Evolutionary conservation across 2,113 vertebrate genomes (phyloP).

Genomic region (Tragelaphus buxtoni): DNA sequence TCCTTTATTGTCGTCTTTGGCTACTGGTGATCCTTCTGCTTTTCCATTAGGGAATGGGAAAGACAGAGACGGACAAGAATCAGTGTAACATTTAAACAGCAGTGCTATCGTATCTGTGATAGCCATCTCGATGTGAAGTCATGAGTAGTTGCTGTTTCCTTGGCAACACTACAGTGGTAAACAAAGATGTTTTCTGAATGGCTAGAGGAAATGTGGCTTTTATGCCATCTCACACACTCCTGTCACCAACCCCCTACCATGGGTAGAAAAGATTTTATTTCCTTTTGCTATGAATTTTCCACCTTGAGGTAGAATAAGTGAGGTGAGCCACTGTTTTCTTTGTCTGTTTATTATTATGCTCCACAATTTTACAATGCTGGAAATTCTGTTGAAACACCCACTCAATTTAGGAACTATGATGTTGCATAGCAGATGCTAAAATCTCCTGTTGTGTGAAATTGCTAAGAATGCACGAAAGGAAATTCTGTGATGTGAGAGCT

Average conservation of each 20-base stretch:
- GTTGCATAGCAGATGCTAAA: neutral
- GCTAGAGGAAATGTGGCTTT: constrained; percentile 49
- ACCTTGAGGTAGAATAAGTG: neutral
- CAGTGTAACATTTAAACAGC: constrained; percentile 37
- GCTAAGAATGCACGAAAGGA: neutral
- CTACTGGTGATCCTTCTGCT: neutral
- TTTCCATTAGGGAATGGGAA: neutral
- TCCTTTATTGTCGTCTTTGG: neutral
- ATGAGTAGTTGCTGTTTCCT: constrained; percentile 54
- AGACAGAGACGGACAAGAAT: neutral
- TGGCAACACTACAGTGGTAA: constrained; percentile 58
- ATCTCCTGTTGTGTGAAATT: neutral
- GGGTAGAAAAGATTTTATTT: neutral
- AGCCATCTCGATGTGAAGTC: constrained; percentile 19
- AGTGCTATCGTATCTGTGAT: neutral
- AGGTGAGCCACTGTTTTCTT: constrained; percentile 12
- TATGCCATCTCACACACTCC: neutral
- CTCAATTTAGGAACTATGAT: neutral
- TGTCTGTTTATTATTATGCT: neutral
- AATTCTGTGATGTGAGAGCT: neutral
- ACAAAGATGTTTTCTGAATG: constrained; percentile 66
- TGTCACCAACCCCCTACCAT: neutral
- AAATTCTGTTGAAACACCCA: constrained; percentile 9
- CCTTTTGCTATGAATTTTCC: neutral
- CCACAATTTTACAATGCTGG: constrained; percentile 10